Evolutionary conservation across 2,797 vertebrate genomes (phyloP).

Genomic region (Enteromius viviparus): DNA sequence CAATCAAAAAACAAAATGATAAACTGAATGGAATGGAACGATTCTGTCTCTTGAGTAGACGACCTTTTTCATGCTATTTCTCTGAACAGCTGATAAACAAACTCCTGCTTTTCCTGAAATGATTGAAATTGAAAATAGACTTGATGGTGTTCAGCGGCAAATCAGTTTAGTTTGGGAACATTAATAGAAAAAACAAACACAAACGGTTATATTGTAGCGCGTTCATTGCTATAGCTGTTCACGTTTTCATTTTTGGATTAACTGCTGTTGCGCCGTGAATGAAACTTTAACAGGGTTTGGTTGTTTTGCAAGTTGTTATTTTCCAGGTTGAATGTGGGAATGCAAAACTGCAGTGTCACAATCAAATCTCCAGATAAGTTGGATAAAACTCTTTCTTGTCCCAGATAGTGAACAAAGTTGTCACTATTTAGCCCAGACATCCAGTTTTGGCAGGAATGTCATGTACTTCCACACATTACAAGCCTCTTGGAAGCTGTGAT

Average conservation of each 20-base stretch:
- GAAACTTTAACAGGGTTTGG: not conserved
- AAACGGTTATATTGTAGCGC: not conserved
- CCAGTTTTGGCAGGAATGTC: conserved; percentile 36
- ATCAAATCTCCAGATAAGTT: conserved; percentile 20
- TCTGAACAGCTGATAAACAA: conserved; percentile 2
- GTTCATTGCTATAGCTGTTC: not conserved
- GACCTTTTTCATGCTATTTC: not conserved
- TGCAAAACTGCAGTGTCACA: conserved; percentile 12
- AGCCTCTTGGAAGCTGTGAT: conserved; percentile 63
- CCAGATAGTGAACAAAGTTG: conserved; percentile 14
- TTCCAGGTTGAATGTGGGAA: not conserved
- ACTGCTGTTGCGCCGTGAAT: not conserved
- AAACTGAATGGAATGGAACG: not conserved
- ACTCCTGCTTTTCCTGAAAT: conserved; percentile 5
- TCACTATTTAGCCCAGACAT: conserved; percentile 33
- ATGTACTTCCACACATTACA: conserved; percentile 59
- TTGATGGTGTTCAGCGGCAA: not conserved
- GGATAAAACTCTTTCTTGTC: conserved; percentile 25
- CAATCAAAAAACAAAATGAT: not conserved
- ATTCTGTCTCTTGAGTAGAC: not conserved
- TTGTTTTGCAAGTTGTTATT: conserved; percentile 1
- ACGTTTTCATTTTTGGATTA: not conserved
- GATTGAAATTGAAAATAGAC: conserved; percentile 12
- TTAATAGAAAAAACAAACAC: not conserved
- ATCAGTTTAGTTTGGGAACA: not conserved